These are phyloP conservation scores for Amblyornis subalaris DNA, from an alignment of 2,113 vertebrate genomes.

Conservation along the genomic window DNA sequence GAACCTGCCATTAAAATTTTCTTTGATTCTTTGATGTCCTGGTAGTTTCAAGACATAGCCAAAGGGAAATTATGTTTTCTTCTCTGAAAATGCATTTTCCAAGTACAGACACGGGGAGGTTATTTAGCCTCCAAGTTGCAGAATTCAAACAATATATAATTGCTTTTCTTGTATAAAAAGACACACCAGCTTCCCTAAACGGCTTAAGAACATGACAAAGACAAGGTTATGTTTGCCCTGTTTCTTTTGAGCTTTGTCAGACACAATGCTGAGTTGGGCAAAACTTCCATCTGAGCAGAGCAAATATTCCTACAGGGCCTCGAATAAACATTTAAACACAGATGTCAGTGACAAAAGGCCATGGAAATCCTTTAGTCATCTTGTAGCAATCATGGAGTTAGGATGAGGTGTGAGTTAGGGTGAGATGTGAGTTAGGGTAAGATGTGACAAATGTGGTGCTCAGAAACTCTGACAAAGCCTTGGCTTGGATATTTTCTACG, in stretches of 20 bases:
- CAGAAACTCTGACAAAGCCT: background rate
- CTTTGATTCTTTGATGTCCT: background rate
- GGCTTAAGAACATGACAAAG: background rate
- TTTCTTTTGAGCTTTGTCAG: background rate
- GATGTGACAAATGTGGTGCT: background rate
- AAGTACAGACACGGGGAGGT: background rate
- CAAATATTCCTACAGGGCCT: background rate
- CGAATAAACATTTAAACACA: background rate
- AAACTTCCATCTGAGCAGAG: background rate
- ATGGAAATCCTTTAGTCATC: background rate
- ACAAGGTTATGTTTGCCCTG: background rate
- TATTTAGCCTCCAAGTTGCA: background rate
- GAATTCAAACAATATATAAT: background rate
- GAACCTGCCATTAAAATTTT: background rate
- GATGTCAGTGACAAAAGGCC: background rate
- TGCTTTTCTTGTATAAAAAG: background rate
- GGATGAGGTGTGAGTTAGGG: background rate
- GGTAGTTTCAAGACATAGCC: background rate
- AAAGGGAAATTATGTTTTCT: background rate
- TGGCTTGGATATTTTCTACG: background rate
- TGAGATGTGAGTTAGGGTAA: background rate
- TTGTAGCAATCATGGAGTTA: background rate
- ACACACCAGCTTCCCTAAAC: accelerated
- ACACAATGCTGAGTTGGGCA: accelerated
- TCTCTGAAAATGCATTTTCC: background rate